Percentiles rank a stretch among this genome's conserved stretches.
Conservation (phyloP, 2,113 vertebrate genomes). For the Indicator indicator region DNA sequence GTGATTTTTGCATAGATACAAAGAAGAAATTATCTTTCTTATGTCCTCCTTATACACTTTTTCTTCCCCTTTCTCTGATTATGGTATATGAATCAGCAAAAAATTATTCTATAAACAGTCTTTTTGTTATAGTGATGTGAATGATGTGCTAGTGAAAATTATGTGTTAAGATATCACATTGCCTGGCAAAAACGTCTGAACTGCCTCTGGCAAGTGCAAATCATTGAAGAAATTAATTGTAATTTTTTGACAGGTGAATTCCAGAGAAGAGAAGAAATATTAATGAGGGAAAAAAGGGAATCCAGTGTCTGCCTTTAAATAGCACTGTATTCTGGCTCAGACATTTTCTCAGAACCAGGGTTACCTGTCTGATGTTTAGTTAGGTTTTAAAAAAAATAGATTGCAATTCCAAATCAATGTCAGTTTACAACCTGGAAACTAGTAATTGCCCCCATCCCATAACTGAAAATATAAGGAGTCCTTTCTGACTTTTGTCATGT, state of each 20-base stretch:
- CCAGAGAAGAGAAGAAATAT: background rate
- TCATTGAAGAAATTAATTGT: constrained; percentile 12
- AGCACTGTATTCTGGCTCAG: background rate
- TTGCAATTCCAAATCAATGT: background rate
- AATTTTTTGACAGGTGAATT: constrained; percentile 29
- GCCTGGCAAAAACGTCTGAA: constrained; percentile 18
- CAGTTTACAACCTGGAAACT: background rate
- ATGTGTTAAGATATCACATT: background rate
- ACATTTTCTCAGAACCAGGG: background rate
- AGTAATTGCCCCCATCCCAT: background rate
- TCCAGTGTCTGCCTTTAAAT: background rate
- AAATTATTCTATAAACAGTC: background rate
- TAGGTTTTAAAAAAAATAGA: background rate
- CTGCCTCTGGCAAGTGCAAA: background rate
- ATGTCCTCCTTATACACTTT: background rate
- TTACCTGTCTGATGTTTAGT: background rate
- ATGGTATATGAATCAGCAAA: background rate
- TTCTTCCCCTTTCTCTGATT: background rate
- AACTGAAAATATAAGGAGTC: background rate
- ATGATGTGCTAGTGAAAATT: constrained; percentile 37
- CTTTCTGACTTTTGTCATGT: background rate
- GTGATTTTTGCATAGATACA: background rate
- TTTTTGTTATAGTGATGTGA: background rate
- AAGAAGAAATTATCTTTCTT: background rate
- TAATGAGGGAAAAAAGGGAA: background rate